These are phyloP conservation scores for Ceratotherium simum DNA, from an alignment of 2,113 vertebrate genomes.

Conservation along the genomic window DNA sequence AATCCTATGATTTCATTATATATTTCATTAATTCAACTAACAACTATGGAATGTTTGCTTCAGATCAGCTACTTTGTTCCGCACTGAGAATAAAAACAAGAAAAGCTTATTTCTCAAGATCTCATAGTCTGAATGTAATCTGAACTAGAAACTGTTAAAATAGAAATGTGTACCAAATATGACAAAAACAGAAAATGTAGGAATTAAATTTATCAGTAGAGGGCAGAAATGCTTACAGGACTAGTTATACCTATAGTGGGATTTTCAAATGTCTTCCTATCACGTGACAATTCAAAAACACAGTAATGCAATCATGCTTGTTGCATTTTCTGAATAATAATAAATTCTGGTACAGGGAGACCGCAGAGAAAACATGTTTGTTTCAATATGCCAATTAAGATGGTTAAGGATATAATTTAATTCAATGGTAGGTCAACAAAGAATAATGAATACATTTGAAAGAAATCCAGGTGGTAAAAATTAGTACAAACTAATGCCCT, in stretches of 20 bases:
- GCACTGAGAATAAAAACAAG: not conserved
- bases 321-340: not conserved
- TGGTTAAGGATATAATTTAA: not conserved
- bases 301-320: not conserved
- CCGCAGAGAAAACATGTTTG: not conserved
- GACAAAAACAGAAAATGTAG: not conserved
- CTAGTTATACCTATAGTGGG: not conserved
- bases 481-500: not conserved
- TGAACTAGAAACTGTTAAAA: not conserved
- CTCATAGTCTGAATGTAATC: not conserved
- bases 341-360: not conserved
- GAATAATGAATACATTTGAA: not conserved
- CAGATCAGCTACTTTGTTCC: not conserved
- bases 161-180: not conserved
- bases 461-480: not conserved
- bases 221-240: not conserved
- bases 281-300: not conserved
- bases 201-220: not conserved
- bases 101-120: not conserved
- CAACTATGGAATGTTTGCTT: not conserved
- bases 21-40: not conserved
- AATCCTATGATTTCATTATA: not conserved
- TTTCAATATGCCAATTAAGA: not conserved
- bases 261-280: not conserved
- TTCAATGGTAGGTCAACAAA: not conserved